Percentiles rank a stretch among this genome's conserved stretches.
Conservation (phyloP, 2,113 vertebrate genomes). For the Setophaga petechia region DNA sequence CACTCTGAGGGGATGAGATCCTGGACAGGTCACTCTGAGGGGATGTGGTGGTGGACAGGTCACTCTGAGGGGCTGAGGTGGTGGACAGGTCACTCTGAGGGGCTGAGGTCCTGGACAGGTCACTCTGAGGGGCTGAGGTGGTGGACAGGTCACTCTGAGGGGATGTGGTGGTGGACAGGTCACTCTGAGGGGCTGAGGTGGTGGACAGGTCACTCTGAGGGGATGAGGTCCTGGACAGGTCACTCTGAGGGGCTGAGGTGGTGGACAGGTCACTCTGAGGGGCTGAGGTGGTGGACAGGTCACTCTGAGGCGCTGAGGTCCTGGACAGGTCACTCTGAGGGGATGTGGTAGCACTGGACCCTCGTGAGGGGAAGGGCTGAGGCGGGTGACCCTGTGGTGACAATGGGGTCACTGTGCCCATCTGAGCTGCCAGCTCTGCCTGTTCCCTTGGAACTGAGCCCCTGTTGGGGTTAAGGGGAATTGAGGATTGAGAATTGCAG, state of each 20-base stretch:
- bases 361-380: not conserved
- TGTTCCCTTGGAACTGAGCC: not conserved
- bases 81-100: not conserved
- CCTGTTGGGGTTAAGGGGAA: not conserved
- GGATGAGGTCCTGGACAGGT: too few relatives aligned
- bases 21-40: not conserved
- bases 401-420: fast-evolving
- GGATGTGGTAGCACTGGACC: too few relatives aligned
- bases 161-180: too few relatives aligned
- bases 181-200: not conserved
- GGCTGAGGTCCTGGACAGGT: too few relatives aligned
- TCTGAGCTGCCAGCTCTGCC: not conserved
- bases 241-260: too few relatives aligned
- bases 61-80: not conserved
- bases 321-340: not conserved
- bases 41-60: too few relatives aligned
- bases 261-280: not conserved
- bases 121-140: too few relatives aligned
- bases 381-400: not conserved
- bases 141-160: too few relatives aligned
- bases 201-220: not conserved
- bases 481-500: not conserved
- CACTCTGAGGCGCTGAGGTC: too few relatives aligned
- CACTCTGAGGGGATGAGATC: not conserved
- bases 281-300: not conserved